These are phyloP conservation scores for Meloidogyne floridensis DNA, from an alignment of 1,140 invertebrate species.

Conservation along the genomic window DNA sequence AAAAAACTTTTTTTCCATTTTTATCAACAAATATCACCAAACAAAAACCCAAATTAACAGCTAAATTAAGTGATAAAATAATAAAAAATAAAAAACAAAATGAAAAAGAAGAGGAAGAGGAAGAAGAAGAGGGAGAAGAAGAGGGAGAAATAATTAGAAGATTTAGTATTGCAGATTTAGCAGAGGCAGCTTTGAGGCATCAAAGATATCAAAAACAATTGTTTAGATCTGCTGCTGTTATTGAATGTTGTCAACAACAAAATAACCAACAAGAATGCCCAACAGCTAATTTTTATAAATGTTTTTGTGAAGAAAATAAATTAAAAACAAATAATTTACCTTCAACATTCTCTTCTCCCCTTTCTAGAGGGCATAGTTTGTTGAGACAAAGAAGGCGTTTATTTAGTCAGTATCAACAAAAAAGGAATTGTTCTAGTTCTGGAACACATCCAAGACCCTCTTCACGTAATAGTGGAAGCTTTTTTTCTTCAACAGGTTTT, in stretches of 20 bases:
- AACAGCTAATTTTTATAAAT: not conserved
- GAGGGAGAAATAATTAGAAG: not conserved
- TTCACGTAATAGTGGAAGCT: conserved; percentile 5
- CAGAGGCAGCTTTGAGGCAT: conserved; percentile 25
- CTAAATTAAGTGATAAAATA: conserved; percentile 4
- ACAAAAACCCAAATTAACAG: not conserved
- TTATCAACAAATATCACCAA: no score
- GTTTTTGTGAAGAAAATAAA: not conserved
- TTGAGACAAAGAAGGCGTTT: not conserved
- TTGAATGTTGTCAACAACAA: conserved; percentile 7
- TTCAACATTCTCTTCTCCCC: not conserved
- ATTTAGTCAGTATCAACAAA: conserved; percentile 8
- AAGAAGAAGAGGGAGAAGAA: not conserved
- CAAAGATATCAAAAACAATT: conserved; percentile 13
- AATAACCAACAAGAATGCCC: not conserved
- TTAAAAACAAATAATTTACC: not conserved
- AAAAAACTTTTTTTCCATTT: no score
- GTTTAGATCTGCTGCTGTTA: not conserved
- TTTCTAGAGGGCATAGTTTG: not conserved
- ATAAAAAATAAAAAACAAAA: not conserved
- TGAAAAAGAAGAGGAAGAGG: not conserved
- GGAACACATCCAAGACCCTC: not conserved
- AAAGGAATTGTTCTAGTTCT: not conserved
- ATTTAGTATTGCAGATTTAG: conserved; percentile 19
- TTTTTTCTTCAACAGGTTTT: conserved; percentile 3